phyloP scores from a whole-genome alignment of 2,113 vertebrate species.

The Pao palembangensis region DNA sequence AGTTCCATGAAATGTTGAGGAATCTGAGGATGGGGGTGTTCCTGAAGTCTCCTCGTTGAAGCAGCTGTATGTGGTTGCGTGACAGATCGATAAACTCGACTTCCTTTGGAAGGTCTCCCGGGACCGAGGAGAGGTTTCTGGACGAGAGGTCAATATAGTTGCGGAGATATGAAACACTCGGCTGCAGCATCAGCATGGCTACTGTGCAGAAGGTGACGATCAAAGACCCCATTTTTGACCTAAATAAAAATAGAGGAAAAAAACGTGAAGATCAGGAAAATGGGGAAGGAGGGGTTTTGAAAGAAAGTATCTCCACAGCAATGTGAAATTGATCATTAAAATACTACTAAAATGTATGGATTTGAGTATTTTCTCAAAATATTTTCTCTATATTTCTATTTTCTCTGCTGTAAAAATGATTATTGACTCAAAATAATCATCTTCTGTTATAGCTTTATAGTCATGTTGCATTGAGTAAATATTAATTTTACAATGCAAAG shows the following conservation, averaged over 20 bases:
- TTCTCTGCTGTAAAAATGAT: too few relatives aligned
- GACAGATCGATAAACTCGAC: slow-evolving; percentile 75
- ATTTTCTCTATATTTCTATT: too few relatives aligned
- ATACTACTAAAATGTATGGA: too few relatives aligned
- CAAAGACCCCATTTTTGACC: slow-evolving; percentile 33
- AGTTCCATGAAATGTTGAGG: slow-evolving; percentile 82
- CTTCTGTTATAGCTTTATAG: too few relatives aligned
- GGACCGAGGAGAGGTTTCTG: slow-evolving; percentile 62
- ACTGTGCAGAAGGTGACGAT: slow-evolving; percentile 19
- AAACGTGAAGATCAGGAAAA: not conserved
- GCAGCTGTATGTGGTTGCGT: slow-evolving; percentile 73
- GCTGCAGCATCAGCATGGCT: slow-evolving; percentile 18
- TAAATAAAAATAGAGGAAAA: slow-evolving; percentile 16
- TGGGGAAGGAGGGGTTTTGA: too few relatives aligned
- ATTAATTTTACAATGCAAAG: too few relatives aligned
- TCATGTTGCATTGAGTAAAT: too few relatives aligned
- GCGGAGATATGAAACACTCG: not conserved
- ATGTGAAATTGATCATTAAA: too few relatives aligned
- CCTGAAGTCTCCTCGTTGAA: slow-evolving; percentile 70
- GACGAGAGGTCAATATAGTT: slow-evolving; percentile 50
- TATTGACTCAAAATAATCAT: too few relatives aligned
- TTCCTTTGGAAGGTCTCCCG: slow-evolving; percentile 41
- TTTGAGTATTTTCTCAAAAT: too few relatives aligned
- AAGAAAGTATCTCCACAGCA: too few relatives aligned
- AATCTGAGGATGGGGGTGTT: slow-evolving; percentile 64